Evolutionary conservation across 2,797 vertebrate genomes (phyloP).

Genomic region (Pempheris klunzingeri): DNA sequence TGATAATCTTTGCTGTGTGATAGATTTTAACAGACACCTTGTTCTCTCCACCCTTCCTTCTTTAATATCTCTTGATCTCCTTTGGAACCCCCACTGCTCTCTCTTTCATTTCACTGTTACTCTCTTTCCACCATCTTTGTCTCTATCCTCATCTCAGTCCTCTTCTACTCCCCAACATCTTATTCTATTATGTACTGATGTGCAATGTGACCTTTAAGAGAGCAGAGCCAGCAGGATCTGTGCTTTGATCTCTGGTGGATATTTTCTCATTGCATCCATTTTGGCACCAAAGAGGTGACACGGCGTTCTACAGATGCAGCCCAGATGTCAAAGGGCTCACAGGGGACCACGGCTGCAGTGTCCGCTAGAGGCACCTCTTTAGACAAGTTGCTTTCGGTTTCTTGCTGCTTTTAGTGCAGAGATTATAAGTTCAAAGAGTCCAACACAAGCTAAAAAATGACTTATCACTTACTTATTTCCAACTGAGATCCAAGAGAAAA

Average conservation of each 20-base stretch:
- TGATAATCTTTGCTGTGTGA: conserved; percentile 24
- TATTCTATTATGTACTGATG: conserved; percentile 60
- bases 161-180: conserved; percentile 23
- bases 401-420: conserved; percentile 31
- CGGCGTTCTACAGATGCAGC: conserved; percentile 36
- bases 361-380: conserved; percentile 33
- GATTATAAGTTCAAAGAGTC: conserved; percentile 47
- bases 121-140: conserved; percentile 25
- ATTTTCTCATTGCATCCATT: conserved; percentile 57
- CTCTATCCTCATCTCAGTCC: conserved; percentile 25
- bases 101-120: conserved; percentile 47
- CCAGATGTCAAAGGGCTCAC: conserved; percentile 52
- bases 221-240: conserved; percentile 48
- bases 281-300: conserved; percentile 41
- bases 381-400: conserved; percentile 19
- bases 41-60: conserved; percentile 6
- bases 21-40: conserved; percentile 38
- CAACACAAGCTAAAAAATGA: conserved; percentile 20
- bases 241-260: conserved; percentile 63
- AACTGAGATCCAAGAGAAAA: conserved; percentile 26
- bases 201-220: conserved; percentile 61
- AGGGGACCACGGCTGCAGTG: conserved; percentile 6
- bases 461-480: conserved; percentile 28
- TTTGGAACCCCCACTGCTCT: conserved; percentile 40
- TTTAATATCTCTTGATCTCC: conserved; percentile 40